Base-by-base conservation (phyloP, 2,113 vertebrate genomes). In the Felis chaus region DNA sequence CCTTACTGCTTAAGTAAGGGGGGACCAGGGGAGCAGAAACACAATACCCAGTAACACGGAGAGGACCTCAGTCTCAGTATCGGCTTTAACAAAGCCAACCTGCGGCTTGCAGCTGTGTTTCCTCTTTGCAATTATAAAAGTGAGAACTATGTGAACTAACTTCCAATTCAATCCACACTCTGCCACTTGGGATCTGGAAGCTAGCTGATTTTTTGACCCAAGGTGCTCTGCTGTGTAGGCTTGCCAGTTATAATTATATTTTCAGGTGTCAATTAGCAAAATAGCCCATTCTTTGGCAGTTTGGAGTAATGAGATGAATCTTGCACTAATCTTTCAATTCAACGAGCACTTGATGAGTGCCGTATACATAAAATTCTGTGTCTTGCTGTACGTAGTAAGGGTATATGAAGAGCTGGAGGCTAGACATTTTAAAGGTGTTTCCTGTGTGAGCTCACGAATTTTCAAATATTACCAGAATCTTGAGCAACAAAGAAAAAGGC, bases 181-280 rank as follows among this genome's bases (percentile, higher is more conserved):
- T 82, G 74, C 73, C 93, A 3, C 95, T 94, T 86, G 86, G 73
- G 98, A 93, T 89, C 94, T 86, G 45, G 82, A 84, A 92, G 79
- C 91, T 69, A 29, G 78, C 89, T 87, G 79, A 82, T 82, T 74
- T 86, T 94, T 89, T 91, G 39, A 97, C 89, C 96, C 74, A 61
- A 93, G 89, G 61, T 87, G 36, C 78, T 95, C 94, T 80, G 57
- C 94, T 83, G 15, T 97, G 95, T 96, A 74, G 82, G 55, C 61
- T 93, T 96, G 89, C 96, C 97, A 96, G 79, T 82, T 97, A 61
- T 94, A 97, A 97, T 98, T 96, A 89, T 93, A 95, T 83, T 55
- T 96, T 95, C 94, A 95, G 89, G 55, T 93, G 86, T 96, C 97
- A 96, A 74, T 98, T 96, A 97, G 94, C 82, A 89, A 85, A 96